These are phyloP conservation scores for Ridgeia piscesae DNA, from an alignment of 1,140 invertebrate species.

Conservation along the genomic window DNA sequence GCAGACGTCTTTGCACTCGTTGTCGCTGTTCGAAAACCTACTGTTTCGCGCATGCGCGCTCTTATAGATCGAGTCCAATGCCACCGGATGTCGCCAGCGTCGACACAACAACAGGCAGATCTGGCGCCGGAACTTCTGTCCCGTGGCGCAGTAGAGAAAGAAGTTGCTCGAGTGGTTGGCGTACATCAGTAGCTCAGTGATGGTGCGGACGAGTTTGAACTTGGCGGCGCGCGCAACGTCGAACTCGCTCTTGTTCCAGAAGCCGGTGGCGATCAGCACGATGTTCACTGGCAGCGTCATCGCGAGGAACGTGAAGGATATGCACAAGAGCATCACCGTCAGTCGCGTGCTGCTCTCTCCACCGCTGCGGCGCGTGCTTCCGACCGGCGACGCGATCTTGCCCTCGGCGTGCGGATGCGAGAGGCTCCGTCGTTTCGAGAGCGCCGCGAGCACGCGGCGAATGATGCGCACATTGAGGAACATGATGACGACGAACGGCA, in stretches of 20 bases:
- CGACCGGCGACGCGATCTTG: not conserved
- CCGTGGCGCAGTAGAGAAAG: conserved; percentile 56
- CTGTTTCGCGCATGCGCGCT: not conserved
- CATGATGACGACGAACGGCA: conserved; percentile 27
- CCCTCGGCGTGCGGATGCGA: not conserved
- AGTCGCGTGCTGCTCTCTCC: conserved; percentile 37
- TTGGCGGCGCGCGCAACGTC: conserved; percentile 32
- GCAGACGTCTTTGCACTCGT: not conserved
- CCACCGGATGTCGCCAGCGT: not conserved
- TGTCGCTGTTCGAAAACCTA: not conserved
- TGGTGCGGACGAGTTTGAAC: conserved; percentile 41
- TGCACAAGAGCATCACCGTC: conserved; percentile 50
- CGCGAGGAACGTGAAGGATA: conserved; percentile 53
- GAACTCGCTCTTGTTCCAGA: conserved; percentile 36
- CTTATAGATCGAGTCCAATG: not conserved
- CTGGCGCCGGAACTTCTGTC: conserved; percentile 51
- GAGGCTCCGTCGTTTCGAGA: not conserved
- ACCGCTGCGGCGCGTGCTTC: not conserved
- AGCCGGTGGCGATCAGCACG: conserved; percentile 40
- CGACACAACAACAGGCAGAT: conserved; percentile 21
- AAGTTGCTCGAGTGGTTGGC: conserved; percentile 58
- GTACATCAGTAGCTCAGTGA: conserved; percentile 53
- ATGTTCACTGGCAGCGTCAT: conserved; percentile 55
- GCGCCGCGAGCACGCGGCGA: conserved; percentile 6
- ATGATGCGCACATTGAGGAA: conserved; percentile 29